phyloP scores from a whole-genome alignment of 2,113 vertebrate genomes.

The Microtus richardsoni region DNA sequence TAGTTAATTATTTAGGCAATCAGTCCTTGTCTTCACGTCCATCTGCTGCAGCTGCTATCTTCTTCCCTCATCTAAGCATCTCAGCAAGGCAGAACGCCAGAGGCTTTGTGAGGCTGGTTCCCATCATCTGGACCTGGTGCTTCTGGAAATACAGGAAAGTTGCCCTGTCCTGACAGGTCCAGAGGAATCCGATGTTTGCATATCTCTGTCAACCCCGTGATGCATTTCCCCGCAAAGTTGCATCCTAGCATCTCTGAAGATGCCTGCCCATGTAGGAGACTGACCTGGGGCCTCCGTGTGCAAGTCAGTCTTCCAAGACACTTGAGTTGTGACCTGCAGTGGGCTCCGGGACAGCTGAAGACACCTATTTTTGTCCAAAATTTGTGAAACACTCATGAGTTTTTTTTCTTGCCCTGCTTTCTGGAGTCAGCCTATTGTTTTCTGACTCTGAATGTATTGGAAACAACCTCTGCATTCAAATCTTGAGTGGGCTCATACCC shows the following conservation, averaged over 20 bases:
- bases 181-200: background rate
- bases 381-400: background rate
- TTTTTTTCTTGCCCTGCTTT: background rate
- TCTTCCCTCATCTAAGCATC: conserved; percentile 70
- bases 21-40: conserved; percentile 70
- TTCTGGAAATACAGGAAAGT: conserved; percentile 66
- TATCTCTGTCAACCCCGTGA: background rate
- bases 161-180: conserved; percentile 62
- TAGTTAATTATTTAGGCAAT: conserved; percentile 73
- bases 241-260: background rate
- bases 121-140: conserved; percentile 13
- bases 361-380: background rate
- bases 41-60: conserved; percentile 57
- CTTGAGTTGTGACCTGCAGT: background rate
- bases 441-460: background rate
- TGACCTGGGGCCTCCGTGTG: background rate
- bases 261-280: background rate
- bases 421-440: background rate
- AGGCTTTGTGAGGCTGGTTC: conserved; percentile 62
- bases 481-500: background rate
- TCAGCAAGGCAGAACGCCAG: conserved; percentile 64
- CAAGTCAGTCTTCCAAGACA: background rate
- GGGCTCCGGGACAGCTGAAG: background rate
- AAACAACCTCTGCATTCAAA: background rate
- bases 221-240: background rate